phyloP scores from a whole-genome alignment of 2,113 vertebrate species.

The Hippocampus abdominalis region DNA sequence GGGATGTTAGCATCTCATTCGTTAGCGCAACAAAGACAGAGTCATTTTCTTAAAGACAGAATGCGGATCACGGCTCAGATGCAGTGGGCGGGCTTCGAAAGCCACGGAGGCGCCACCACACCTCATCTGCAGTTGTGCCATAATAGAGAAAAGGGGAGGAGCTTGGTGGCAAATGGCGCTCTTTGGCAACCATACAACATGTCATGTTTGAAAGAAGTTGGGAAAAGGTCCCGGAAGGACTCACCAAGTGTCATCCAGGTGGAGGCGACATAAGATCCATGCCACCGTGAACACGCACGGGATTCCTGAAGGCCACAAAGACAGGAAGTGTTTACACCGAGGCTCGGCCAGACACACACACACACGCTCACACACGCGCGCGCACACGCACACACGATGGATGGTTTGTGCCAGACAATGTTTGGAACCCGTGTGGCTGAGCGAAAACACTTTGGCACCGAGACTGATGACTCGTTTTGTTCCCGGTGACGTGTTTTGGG shows the following conservation, averaged over 20 bases:
- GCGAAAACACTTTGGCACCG: not conserved
- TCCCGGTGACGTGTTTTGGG: conserved; percentile 2
- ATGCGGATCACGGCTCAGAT: too few species aligned
- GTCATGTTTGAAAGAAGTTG: not conserved
- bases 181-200: not conserved
- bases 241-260: conserved; percentile 84
- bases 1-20: too few species aligned
- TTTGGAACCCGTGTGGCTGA: not conserved
- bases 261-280: conserved; percentile 83
- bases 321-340: conserved; percentile 24
- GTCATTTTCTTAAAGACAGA: too few species aligned
- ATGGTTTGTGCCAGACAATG: conserved; percentile 13
- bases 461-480: not conserved
- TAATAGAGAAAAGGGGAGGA: too few species aligned
- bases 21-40: too few species aligned
- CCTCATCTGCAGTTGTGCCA: too few species aligned
- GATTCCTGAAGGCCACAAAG: conserved; percentile 53
- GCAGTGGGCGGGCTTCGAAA: too few species aligned
- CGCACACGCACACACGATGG: conserved; percentile 17
- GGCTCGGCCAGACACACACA: conserved; percentile 5
- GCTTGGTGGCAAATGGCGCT: too few species aligned
- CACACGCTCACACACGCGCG: conserved; percentile 2
- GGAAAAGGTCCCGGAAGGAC: not conserved
- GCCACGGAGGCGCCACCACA: too few species aligned
- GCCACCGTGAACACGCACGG: conserved; percentile 74